Base-by-base conservation (phyloP, 2,113 vertebrate genomes). In the Sitta europaea region DNA sequence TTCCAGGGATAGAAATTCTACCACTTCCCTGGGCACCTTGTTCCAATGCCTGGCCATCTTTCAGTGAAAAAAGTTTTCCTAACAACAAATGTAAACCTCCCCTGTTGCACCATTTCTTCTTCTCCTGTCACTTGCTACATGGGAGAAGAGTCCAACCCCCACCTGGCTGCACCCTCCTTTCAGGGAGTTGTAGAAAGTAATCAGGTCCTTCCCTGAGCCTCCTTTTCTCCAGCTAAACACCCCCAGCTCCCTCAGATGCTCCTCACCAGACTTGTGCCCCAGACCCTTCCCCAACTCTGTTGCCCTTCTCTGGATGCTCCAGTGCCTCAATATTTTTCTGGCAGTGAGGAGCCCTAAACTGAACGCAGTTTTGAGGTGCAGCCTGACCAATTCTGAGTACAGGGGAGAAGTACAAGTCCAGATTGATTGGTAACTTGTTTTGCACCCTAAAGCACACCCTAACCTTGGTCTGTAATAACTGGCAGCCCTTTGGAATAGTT, bases 211-310 rank as follows among this genome's bases (percentile, higher is more conserved):
- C 36, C 33, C 33, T 12, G 13, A 66, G 13, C 13, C 40, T 59
- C 40, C 20, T 31, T 61, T 47, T 47, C 14, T 67, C 9, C 40
- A 67, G 20, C 2, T 54, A 12, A 61, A 35, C 20, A 45, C 1
- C 4, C 13, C 16, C 40, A 31, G 21, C 17, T 74, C n/a, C 38
- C 9, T 74, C 16, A 45, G 36, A 15, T 58, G 12, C 23, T 73
- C 21, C 38, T 82, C 38, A 47, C 3, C 24, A 53, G 47, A 15
- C 16, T 14, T 45, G 11, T 42, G 13, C 43, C 36, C 22, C 58
- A 23, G 27, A 65, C 22, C 42, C 14, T 47, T 45, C 7, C 6
- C 28, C 38, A 59, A 28, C 2, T 59, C 20, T 0, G 0, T 1
- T 59, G 33, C 11, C 59, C 33, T 45, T 38, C 12, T 36, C 43